These are phyloP conservation scores for Tyto alba DNA, from an alignment of 2,113 vertebrate genomes.

Conservation along the genomic window DNA sequence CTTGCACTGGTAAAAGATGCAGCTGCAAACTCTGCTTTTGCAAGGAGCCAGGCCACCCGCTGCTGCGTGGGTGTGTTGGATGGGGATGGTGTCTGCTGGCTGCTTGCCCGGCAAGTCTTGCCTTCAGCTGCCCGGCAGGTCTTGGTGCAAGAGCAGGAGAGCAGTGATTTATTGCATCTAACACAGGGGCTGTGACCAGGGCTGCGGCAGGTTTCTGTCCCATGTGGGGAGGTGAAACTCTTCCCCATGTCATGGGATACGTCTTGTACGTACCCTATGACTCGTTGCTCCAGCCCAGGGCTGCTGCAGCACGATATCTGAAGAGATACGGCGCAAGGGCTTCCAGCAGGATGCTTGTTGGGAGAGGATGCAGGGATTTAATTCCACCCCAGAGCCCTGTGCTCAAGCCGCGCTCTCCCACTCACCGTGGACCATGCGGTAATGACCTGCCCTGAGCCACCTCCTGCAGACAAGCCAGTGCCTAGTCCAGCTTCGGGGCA, in stretches of 20 bases:
- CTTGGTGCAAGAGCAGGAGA: neutral
- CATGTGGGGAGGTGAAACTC: neutral
- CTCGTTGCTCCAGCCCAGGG: neutral
- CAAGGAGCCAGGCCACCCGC: neutral
- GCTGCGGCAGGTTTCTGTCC: neutral
- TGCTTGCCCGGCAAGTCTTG: neutral
- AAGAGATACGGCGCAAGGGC: neutral
- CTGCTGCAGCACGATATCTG: accelerated
- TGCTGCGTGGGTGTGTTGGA: neutral
- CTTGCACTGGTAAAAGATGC: neutral
- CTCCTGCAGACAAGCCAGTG: neutral
- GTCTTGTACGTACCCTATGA: accelerated
- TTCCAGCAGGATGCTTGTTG: neutral
- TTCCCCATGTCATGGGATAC: neutral
- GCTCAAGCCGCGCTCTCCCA: neutral
- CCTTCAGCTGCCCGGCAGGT: neutral
- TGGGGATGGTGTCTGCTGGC: neutral
- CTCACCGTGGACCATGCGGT: accelerated
- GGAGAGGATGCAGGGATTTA: neutral
- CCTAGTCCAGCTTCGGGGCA: accelerated
- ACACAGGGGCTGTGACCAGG: accelerated
- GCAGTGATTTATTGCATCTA: neutral
- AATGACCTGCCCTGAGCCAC: neutral
- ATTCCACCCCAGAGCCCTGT: neutral
- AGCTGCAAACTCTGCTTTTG: neutral